Evolutionary conservation across 2,113 vertebrate species (phyloP).

Genomic region (Lonchura striata): DNA sequence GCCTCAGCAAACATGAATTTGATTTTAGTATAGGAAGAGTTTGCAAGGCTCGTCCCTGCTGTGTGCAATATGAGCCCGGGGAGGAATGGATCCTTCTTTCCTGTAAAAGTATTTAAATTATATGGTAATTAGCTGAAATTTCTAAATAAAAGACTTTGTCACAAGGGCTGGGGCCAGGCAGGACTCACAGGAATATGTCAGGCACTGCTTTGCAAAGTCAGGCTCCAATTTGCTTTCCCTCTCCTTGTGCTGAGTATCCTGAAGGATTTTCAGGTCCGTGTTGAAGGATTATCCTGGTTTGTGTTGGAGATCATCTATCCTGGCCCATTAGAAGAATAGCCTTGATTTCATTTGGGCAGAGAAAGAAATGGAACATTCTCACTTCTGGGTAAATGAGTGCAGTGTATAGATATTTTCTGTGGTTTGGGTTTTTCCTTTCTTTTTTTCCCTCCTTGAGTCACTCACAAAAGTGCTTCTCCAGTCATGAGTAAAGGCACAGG

Average conservation of each 20-base stretch:
- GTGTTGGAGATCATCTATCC: background rate
- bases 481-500: background rate
- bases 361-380: background rate
- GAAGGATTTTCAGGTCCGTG: background rate
- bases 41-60: background rate
- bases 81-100: background rate
- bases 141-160: background rate
- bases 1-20: background rate
- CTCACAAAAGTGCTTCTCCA: background rate
- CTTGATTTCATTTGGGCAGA: background rate
- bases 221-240: background rate
- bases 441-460: background rate
- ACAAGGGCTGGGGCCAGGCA: background rate
- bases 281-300: background rate
- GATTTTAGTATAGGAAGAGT: background rate
- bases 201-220: background rate
- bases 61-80: rapidly evolving
- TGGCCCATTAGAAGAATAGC: background rate
- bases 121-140: background rate
- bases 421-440: background rate
- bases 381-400: background rate
- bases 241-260: background rate
- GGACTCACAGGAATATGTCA: background rate
- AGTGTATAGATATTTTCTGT: background rate
- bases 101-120: background rate